phyloP scores from a whole-genome alignment of 2,888 invertebrate species.

The Meteorus cinctellus region DNA sequence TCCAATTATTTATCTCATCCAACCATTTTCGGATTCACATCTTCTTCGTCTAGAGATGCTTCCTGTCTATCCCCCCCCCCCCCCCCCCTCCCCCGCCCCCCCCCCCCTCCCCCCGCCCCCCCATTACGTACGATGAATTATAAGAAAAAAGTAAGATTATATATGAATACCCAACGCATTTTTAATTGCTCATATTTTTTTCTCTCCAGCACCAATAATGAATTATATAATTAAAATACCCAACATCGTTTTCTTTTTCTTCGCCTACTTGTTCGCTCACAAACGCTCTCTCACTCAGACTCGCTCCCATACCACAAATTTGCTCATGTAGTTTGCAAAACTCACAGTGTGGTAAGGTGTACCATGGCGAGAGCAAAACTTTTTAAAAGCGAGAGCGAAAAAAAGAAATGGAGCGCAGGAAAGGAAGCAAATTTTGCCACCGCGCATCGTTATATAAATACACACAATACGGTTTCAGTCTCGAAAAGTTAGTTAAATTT shows the following conservation, averaged over 20 bases:
- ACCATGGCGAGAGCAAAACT: background rate
- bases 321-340: background rate
- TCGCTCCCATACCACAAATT: background rate
- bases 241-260: background rate
- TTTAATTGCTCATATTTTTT: background rate
- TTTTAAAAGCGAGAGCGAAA: background rate
- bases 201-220: background rate
- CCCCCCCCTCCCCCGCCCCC: no score
- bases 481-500: constrained; percentile 12
- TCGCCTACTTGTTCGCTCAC: background rate
- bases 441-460: background rate
- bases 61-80: no score
- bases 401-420: background rate
- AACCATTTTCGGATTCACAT: background rate
- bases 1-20: background rate
- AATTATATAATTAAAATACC: background rate
- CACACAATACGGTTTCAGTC: constrained; percentile 19
- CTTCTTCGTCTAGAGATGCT: constrained; percentile 10
- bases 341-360: background rate
- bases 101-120: no score
- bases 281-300: background rate
- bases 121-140: background rate
- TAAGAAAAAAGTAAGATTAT: background rate
- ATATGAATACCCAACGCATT: constrained; percentile 3
- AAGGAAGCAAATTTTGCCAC: background rate